A percentile compares a stretch with the other conserved stretches of the same genome.
Conservation (phyloP, 2,888 invertebrate genomes). For the Campoletis raptor region DNA sequence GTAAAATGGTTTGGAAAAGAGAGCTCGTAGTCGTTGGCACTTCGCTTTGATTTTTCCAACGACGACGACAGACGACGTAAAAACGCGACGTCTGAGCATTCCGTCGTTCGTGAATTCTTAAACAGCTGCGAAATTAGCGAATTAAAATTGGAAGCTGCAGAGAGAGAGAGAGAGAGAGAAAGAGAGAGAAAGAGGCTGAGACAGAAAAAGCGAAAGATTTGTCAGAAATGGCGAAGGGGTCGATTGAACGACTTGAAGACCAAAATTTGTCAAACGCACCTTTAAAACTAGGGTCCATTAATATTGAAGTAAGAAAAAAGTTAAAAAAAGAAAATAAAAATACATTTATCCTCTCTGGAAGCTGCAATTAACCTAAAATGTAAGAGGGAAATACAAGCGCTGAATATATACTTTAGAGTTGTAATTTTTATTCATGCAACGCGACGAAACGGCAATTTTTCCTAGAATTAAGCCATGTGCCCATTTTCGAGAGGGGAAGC, state of each 20-base stretch:
- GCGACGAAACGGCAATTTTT: conserved; percentile 84
- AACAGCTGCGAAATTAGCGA: conserved; percentile 82
- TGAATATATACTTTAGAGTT: conserved; percentile 58
- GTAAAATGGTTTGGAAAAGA: conserved; percentile 51
- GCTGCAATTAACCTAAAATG: conserved; percentile 38
- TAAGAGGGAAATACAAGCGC: conserved; percentile 19
- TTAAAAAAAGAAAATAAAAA: conserved; percentile 1
- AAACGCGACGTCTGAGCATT: conserved; percentile 73
- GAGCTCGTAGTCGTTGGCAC: conserved; percentile 74
- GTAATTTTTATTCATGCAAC: conserved; percentile 85
- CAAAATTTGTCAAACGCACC: conserved; percentile 30
- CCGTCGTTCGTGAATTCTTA: conserved; percentile 82
- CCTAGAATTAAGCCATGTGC: conserved; percentile 80
- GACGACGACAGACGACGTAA: conserved; percentile 23
- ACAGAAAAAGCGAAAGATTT: conserved; percentile 52
- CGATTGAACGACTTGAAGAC: conserved; percentile 20
- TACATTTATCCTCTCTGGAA: not conserved
- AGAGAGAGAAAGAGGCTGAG: conserved; percentile 34
- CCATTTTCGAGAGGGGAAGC: conserved; percentile 43
- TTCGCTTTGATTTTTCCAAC: conserved; percentile 83
- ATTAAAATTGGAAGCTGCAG: conserved; percentile 80
- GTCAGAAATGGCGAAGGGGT: conserved; percentile 42
- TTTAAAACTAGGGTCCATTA: conserved; percentile 5
- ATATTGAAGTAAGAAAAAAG: not conserved
- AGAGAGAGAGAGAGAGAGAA: conserved; percentile 12